These are phyloP conservation scores for Oreochromis grahami DNA, from an alignment of 2,797 vertebrate genomes.

Conservation along the genomic window DNA sequence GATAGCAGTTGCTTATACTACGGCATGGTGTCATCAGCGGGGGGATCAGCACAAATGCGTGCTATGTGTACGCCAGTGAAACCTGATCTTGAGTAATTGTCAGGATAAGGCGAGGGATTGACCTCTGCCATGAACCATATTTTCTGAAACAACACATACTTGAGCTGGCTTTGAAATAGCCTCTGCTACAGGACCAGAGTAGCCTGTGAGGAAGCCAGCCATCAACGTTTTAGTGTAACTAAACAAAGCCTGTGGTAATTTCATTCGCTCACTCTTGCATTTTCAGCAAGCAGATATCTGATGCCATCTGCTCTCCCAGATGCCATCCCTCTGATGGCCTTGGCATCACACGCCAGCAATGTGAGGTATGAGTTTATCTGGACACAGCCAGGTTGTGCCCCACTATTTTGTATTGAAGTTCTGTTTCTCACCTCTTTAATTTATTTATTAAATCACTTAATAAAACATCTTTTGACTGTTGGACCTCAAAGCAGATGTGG, in stretches of 20 bases:
- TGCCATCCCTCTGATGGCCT: constrained; percentile 12
- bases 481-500: constrained; percentile 16
- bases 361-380: constrained; percentile 21
- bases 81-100: constrained; percentile 64
- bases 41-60: constrained; percentile 40
- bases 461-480: constrained; percentile 15
- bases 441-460: not conserved
- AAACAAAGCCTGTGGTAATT: constrained; percentile 57
- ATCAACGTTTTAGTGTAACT: constrained; percentile 54
- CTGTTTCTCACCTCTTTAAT: not conserved
- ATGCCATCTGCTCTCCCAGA: not conserved
- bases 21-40: constrained; percentile 35
- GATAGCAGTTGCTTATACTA: constrained; percentile 10
- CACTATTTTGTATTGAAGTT: not conserved
- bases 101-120: constrained; percentile 67
- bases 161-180: constrained; percentile 55
- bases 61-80: constrained; percentile 44
- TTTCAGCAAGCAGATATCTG: not conserved
- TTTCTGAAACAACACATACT: constrained; percentile 71
- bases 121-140: constrained; percentile 67
- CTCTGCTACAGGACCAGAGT: constrained; percentile 28
- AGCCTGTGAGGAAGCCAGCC: constrained; percentile 43
- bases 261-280: constrained; percentile 29
- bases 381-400: not conserved
- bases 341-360: constrained; percentile 49